Evolutionary conservation across 2,797 vertebrate genomes (phyloP), one percentile per base, ranked within the genome.

Genomic region (Pangasius macronema): DNA sequence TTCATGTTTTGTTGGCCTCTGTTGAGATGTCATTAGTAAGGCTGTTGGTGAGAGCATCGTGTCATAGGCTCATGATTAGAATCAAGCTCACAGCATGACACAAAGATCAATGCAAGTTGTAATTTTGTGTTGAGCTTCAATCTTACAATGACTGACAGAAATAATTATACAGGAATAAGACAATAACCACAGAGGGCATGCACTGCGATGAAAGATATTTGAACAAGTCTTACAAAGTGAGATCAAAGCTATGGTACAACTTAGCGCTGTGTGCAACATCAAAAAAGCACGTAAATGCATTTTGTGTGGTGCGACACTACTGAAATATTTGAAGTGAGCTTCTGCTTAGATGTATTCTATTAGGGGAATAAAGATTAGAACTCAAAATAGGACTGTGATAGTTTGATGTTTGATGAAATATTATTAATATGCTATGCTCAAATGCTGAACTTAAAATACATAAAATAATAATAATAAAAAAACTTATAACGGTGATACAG

Each of bases 61-160:
- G 87, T 82, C 55, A 75, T 80, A 85, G 42, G 73, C 53, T 83
- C 79, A 36, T 73, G 67, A 70, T 83, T 85, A 82, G 82, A 86
- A 89, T 86, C 80, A 89, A 83, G 88, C 87, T 90, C 84, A 87
- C 90, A 91, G 83, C 87, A 86, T 80, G 86, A 87, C 63, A 83
- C 77, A 39, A 72, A 91, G 90, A 94, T 93, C 92, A 93, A 93
- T 94, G 90, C 87, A 90, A 76, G 86, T 91, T 90, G 86, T 93
- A 92, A 93, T 87, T 91, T 87, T 87, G 87, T 87, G 87, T 83
- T 87, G 90, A 87, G 89, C 87, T 84, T 87, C 87, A 85, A 91
- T 76, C 85, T 89, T 90, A 88, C 89, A 91, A 92, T 92, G 91
- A 93, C 92, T 89, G 90, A 85, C 89, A 90, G 83, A 89, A 92